Base-by-base conservation (phyloP, 92 coral and sea anemone genomes). In the Scolanthus callimorphus region DNA sequence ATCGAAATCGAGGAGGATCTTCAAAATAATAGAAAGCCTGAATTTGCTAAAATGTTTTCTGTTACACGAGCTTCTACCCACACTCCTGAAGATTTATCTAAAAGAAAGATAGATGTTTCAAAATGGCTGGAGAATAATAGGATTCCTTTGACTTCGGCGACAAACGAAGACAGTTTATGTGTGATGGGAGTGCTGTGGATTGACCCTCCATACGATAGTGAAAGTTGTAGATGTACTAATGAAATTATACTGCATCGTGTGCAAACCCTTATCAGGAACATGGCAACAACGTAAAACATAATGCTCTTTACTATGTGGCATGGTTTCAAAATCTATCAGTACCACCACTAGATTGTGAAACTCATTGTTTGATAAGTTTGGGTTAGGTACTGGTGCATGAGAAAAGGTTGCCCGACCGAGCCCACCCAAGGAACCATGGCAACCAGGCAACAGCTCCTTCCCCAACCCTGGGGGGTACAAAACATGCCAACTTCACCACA, bases 111-210 rank as follows among this genome's bases (percentile, higher is more conserved):
- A 0, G 68, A 57, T 29, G 60, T 91, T 38, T 63, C 63, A 17
- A 86, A 83, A 11, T 91, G 97, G 97, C 59, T 91, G n/a, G 61
- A 63, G 22, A 74, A 70, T 52, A 87, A 91, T 57, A 78, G 97
- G 21, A 75, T 91, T 31, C 92, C 96, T 22, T 80, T 87, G 25
- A 38, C 39, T 0, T 78, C 78, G 22, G 70, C 46, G 27, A 30
- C 47, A 10, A 85, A 79, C 23, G 67, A 70, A 26, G 62, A 57
- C 13, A 70, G 55, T 11, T 49, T 91, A 60, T 69, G 79, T n/a
- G 92, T 91, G 20, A 80, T 88, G 87, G 97, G 89, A n/a, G 86
- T 85, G 15, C 67, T 88, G 69, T 71, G 71, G 60, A 71, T 91
- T 23, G 97, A 88, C 34, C 86, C 91, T 0, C 97, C 96, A 8